Percentiles rank a stretch among this genome's conserved stretches.
Conservation (phyloP, 2,113 vertebrate genomes). For the Dermatemys mawii region DNA sequence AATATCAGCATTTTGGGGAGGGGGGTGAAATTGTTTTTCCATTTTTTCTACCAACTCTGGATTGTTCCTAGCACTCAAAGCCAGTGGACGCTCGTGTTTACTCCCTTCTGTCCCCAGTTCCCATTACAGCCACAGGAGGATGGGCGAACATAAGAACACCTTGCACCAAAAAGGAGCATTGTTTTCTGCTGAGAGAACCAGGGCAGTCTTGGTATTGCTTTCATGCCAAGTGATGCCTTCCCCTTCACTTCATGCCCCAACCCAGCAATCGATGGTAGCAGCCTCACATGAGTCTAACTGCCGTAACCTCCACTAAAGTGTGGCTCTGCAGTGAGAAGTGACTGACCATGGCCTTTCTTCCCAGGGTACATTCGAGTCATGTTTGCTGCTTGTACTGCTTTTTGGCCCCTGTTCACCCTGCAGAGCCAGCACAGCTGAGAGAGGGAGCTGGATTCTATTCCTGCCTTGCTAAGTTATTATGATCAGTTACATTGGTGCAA, state of each 20-base stretch:
- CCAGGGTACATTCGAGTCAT: background rate
- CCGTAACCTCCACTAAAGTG: background rate
- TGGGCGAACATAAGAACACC: background rate
- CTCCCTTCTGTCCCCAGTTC: background rate
- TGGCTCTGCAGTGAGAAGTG: accelerated
- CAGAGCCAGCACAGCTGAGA: accelerated
- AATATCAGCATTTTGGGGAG: background rate
- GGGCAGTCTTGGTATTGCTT: background rate
- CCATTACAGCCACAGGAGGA: background rate
- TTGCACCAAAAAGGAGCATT: background rate
- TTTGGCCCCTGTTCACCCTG: background rate
- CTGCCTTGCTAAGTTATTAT: background rate
- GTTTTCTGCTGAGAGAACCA: background rate
- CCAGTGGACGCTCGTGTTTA: background rate
- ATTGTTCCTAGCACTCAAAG: accelerated
- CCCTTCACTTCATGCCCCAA: background rate
- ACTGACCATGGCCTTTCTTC: background rate
- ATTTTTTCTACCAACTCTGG: background rate
- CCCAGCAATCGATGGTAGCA: background rate
- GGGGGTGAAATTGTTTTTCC: background rate
- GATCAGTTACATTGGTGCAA: background rate
- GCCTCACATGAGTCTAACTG: background rate
- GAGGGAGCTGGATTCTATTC: background rate
- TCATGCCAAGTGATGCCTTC: background rate
- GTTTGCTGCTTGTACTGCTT: background rate